Percentiles rank a stretch among this genome's conserved stretches.
These are phyloP conservation scores for Lethenteron camtschaticum DNA, from an alignment of 2,113 vertebrate species.

Conservation along the genomic window DNA sequence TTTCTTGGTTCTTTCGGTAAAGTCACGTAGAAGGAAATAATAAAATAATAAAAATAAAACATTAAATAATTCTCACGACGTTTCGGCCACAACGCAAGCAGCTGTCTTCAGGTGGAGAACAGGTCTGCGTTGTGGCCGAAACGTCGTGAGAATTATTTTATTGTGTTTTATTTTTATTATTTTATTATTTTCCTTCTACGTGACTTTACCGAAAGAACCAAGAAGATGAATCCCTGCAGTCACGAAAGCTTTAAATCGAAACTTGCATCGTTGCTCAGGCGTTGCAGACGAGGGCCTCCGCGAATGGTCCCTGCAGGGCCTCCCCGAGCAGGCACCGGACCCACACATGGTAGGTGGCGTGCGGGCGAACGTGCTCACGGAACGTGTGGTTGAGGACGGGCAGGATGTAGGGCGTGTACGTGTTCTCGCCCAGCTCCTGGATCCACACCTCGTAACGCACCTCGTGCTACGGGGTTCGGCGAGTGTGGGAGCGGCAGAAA, in stretches of 20 bases:
- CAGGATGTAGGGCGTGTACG: slow-evolving; percentile 87
- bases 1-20: too few species aligned
- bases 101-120: too few species aligned
- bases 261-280: slow-evolving; percentile 32
- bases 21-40: not conserved
- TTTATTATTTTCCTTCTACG: too few species aligned
- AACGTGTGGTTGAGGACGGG: slow-evolving; percentile 90
- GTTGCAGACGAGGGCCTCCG: slow-evolving; percentile 69
- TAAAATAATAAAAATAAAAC: not conserved
- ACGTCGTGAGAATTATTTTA: too few species aligned
- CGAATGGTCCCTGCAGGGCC: slow-evolving; percentile 75
- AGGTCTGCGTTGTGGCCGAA: too few species aligned
- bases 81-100: too few species aligned
- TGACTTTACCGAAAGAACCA: too few species aligned
- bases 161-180: too few species aligned
- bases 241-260: not conserved
- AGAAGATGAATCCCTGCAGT: too few species aligned
- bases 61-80: too few species aligned
- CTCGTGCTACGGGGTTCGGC: slow-evolving; percentile 22
- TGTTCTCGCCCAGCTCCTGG: slow-evolving; percentile 94
- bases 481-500: not conserved
- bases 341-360: slow-evolving; percentile 90
- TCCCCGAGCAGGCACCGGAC: slow-evolving; percentile 94
- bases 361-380: slow-evolving; percentile 89
- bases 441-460: slow-evolving; percentile 96